A percentile compares a stretch with the other conserved stretches of the same genome.
These are phyloP conservation scores for Phyllotreta cruciferae DNA, from an alignment of 2,888 invertebrate genomes.

Conservation along the genomic window DNA sequence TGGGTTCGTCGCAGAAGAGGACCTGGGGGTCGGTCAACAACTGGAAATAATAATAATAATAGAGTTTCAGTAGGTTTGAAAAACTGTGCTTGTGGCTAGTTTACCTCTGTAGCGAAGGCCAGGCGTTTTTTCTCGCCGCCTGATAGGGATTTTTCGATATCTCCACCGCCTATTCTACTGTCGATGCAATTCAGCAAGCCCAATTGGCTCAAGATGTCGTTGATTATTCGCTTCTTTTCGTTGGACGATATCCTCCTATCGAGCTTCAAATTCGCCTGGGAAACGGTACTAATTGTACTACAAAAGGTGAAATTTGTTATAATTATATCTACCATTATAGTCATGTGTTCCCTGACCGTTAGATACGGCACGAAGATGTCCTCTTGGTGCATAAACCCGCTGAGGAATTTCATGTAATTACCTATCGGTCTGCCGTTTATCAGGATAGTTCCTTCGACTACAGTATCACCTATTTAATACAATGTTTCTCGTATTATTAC, in stretches of 20 bases:
- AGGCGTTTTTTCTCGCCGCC: slow-evolving; percentile 94
- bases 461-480: slow-evolving; percentile 64
- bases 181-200: slow-evolving; percentile 74
- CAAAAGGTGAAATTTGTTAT: slow-evolving; percentile 13
- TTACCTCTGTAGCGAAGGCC: slow-evolving; percentile 90
- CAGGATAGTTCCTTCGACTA: slow-evolving; percentile 81
- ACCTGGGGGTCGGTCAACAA: slow-evolving; percentile 89
- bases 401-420: slow-evolving; percentile 79
- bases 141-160: slow-evolving; percentile 81
- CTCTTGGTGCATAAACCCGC: slow-evolving; percentile 92
- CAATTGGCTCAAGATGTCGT: slow-evolving; percentile 74
- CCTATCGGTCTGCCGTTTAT: slow-evolving; percentile 77
- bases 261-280: slow-evolving; percentile 79
- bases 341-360: slow-evolving; percentile 86
- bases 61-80: background rate
- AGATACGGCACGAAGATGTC: slow-evolving; percentile 86
- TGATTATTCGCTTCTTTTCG: slow-evolving; percentile 72
- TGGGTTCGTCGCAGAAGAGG: slow-evolving; percentile 95
- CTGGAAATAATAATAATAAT: slow-evolving; percentile 56
- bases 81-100: background rate
- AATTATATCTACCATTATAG: slow-evolving; percentile 74
- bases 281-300: slow-evolving; percentile 24
- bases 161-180: slow-evolving; percentile 79
- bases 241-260: slow-evolving; percentile 70
- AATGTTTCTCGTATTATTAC: background rate